A percentile compares a stretch with the other conserved stretches of the same genome.
Conservation (phyloP, 30 jellyfish, hydroid and myxozoan genomes). For the Cassiopea xamachana region DNA sequence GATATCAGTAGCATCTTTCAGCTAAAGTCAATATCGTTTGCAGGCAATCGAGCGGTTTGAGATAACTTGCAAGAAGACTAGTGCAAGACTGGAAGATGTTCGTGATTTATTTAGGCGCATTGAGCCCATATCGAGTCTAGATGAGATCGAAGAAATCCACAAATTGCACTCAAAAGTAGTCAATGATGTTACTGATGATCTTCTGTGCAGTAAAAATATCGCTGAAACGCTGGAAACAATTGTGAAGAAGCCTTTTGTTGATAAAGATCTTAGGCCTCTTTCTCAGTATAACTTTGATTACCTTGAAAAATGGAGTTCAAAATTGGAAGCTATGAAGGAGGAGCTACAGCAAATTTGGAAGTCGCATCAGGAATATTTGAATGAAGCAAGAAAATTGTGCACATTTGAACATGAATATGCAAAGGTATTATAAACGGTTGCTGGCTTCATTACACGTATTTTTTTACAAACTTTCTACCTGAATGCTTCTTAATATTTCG, state of each 20-base stretch:
- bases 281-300: slow-evolving; percentile 73
- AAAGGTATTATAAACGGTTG: slow-evolving; percentile 29
- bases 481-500: no score
- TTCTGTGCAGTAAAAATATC: slow-evolving; percentile 76
- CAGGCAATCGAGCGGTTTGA: slow-evolving; percentile 96
- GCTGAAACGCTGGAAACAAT: slow-evolving; percentile 76
- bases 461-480: no score
- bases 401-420: slow-evolving; percentile 68
- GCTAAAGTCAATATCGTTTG: no score
- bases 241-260: slow-evolving; percentile 78
- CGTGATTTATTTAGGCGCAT: slow-evolving; percentile 30
- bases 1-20: no score
- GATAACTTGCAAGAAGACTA: slow-evolving; percentile 74
- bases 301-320: slow-evolving; percentile 74
- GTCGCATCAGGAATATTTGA: slow-evolving; percentile 55
- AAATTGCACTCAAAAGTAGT: slow-evolving; percentile 74
- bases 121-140: slow-evolving; percentile 70
- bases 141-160: slow-evolving; percentile 55
- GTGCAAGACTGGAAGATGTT: slow-evolving; percentile 64
- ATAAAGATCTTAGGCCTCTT: slow-evolving; percentile 55
- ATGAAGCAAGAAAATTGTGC: slow-evolving; percentile 74
- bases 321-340: slow-evolving; percentile 42
- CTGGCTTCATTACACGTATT: not conserved
- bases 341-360: slow-evolving; percentile 77
- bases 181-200: slow-evolving; percentile 78